Base-by-base conservation (phyloP, 2,888 invertebrate species). In the Bombylius major region DNA sequence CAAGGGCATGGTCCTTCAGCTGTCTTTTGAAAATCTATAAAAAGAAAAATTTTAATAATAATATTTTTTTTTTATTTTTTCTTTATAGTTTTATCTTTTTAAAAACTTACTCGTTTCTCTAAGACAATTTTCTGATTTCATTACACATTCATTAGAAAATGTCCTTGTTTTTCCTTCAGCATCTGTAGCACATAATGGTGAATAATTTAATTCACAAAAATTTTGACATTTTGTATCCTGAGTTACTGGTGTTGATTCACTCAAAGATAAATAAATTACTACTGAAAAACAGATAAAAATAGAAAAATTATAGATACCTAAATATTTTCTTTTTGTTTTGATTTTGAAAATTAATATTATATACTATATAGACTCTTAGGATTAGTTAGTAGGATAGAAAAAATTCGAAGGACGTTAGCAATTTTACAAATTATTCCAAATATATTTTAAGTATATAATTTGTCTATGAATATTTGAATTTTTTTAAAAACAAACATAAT, bases 101-200 rank as follows among this genome's bases (percentile, higher is more conserved):
- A 42, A 11, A 63, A 11, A 63, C 65, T 67, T 65, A 69, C 69
- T 68, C 57, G 65, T 60, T 56, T 64, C 63, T 56, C 65, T 71
- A 51, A 72, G 65, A 58, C 73, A 73, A 63, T 73, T 73, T 61
- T 73, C 74, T 36, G 70, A 69, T 63, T 71, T 72, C 64, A 73
- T 66, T 51, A 72, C 67, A 62, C 73, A 73, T 54, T 69, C 59
- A 63, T 71, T 73, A 53, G 68, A 68, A 59, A 72, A 73, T 42
- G 71, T 68, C 62, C 67, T 70, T 53, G 72, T 71, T 57, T 70
- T 66, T 13, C 73, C 73, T 51, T 69, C 70, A 59, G 73, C 73
- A 58, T 73, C 71, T 54, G 72, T 72, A 32, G 70, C 72, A 55
- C 73, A 73, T 31, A 73, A 63, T 31, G 62, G 63, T 4, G 44